phyloP scores from a whole-genome alignment of 2,888 invertebrate species.

The Scaptomyza reducta region DNA sequence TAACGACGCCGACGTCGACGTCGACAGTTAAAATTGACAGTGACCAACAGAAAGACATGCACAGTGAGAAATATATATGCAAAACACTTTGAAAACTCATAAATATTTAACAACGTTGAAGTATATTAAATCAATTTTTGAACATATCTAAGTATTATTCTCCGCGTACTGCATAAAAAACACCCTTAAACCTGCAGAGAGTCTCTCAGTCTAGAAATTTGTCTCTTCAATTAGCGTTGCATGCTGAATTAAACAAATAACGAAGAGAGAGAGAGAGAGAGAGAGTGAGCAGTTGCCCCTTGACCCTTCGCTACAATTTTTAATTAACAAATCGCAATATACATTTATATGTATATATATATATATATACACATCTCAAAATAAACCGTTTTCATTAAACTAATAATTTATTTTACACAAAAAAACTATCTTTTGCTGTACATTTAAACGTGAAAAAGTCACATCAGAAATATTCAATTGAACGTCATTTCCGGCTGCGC shows the following conservation, averaged over 20 bases:
- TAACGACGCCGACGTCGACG: constrained; percentile 53
- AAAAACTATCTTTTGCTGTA: not conserved
- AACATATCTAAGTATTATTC: not conserved
- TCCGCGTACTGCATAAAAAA: not conserved
- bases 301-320: constrained; percentile 36
- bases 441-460: constrained; percentile 4
- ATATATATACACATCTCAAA: too few relatives aligned
- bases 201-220: constrained; percentile 21
- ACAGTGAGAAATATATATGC: not conserved
- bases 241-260: constrained; percentile 25
- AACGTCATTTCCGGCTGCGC: constrained; percentile 60
- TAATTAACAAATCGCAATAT: constrained; percentile 34
- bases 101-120: too few relatives aligned
- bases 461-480: not conserved
- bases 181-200: not conserved
- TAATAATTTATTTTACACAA: too few relatives aligned
- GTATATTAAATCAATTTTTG: too few relatives aligned
- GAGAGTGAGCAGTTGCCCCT: constrained; percentile 10
- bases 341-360: too few relatives aligned
- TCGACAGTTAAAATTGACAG: constrained; percentile 12
- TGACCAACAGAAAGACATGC: constrained; percentile 9
- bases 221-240: constrained; percentile 56
- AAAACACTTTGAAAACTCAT: not conserved
- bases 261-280: not conserved
- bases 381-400: too few relatives aligned